phyloP scores from a whole-genome alignment of 1,140 invertebrate genomes.

The Diorhabda carinulata region DNA sequence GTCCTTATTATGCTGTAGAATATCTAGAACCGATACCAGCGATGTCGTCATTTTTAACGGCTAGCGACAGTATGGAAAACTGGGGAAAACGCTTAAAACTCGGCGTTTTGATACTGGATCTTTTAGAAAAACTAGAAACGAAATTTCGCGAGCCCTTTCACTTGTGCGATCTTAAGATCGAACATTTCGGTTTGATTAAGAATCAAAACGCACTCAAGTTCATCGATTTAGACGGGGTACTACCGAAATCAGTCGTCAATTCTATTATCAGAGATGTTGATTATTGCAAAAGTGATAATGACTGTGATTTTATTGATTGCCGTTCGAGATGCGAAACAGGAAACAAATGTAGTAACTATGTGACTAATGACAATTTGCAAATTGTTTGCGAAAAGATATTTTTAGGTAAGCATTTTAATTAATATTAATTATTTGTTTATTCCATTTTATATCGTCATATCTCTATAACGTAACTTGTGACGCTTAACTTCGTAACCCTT shows the following conservation, averaged over 20 bases:
- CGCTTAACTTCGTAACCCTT: too few species aligned
- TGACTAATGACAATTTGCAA: constrained; percentile 62
- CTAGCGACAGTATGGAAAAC: constrained; percentile 46
- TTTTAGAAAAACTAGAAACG: constrained; percentile 57
- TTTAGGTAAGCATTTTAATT: constrained; percentile 44
- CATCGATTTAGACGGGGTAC: constrained; percentile 58
- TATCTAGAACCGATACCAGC: constrained; percentile 51
- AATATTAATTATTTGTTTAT: too few species aligned
- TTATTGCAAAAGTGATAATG: constrained; percentile 53
- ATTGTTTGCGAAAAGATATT: constrained; percentile 63
- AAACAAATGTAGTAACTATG: constrained; percentile 51
- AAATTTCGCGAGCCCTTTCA: constrained; percentile 56
- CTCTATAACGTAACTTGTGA: too few species aligned
- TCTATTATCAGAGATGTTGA: constrained; percentile 48
- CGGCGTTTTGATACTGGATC: constrained; percentile 58
- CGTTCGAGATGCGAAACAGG: constrained; percentile 54
- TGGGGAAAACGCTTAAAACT: constrained; percentile 54
- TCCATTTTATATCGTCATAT: too few species aligned
- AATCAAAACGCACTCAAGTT: constrained; percentile 55
- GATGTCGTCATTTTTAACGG: constrained; percentile 43
- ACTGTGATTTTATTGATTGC: constrained; percentile 66
- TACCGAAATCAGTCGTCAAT: constrained; percentile 50
- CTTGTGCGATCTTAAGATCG: constrained; percentile 64
- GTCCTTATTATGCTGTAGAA: constrained; percentile 58
- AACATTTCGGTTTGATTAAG: constrained; percentile 60